Evolutionary conservation across 2,888 invertebrate species (phyloP).

Genomic region (Synanthedon andrenaeformis): DNA sequence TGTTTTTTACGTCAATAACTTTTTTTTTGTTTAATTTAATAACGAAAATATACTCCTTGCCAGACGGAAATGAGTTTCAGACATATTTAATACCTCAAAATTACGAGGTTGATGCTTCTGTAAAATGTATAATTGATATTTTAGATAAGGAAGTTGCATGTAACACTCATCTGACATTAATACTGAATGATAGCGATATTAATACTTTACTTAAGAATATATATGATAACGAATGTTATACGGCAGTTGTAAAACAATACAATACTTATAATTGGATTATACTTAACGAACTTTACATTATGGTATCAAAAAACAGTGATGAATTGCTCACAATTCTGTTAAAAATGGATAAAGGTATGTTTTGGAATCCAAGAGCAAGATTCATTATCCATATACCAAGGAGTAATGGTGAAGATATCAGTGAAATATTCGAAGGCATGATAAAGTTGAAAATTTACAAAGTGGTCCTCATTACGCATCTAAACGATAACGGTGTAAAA

Average conservation of each 20-base stretch:
- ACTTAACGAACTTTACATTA: slow-evolving; percentile 18
- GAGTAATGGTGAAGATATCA: slow-evolving; percentile 12
- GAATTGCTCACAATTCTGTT: slow-evolving; percentile 18
- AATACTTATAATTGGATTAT: background rate
- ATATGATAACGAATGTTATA: background rate
- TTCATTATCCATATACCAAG: slow-evolving; percentile 22
- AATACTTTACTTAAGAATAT: background rate
- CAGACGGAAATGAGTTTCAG: background rate
- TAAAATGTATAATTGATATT: background rate
- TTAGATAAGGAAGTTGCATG: slow-evolving; percentile 16
- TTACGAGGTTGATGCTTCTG: background rate
- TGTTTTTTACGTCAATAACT: no score
- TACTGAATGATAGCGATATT: slow-evolving; percentile 14
- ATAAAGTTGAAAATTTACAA: slow-evolving; percentile 24
- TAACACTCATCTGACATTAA: slow-evolving; percentile 16
- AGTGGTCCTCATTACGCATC: slow-evolving; percentile 20
- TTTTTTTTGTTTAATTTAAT: no score
- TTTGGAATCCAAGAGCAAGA: slow-evolving; percentile 36
- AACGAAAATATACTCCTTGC: no score
- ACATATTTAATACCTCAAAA: background rate
- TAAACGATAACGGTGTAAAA: slow-evolving; percentile 7
- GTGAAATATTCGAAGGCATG: slow-evolving; percentile 18
- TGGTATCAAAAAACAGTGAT: slow-evolving; percentile 16
- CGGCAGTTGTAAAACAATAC: background rate
- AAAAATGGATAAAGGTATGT: slow-evolving; percentile 21